phyloP scores from a whole-genome alignment of 2,797 vertebrate genomes.

The Coracias cyanogaster region DNA sequence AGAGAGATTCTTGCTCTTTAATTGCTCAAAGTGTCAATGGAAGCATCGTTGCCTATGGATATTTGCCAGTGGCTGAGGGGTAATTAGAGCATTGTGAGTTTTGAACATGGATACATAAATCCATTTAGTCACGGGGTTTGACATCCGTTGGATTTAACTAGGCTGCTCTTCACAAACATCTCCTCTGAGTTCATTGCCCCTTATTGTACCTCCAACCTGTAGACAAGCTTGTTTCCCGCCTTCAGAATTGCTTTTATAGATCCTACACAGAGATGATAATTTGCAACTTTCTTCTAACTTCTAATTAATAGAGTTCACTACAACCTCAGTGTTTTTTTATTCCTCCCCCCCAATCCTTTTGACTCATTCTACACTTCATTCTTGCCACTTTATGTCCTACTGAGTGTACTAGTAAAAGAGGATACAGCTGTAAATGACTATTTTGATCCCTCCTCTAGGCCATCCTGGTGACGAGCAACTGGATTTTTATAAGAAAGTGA shows the following conservation, averaged over 20 bases:
- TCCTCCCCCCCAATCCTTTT: background rate
- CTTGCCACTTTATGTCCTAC: background rate
- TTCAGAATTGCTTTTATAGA: background rate
- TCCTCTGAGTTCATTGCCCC: background rate
- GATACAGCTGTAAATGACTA: background rate
- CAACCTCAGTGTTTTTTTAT: background rate
- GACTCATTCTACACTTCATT: background rate
- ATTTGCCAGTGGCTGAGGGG: background rate
- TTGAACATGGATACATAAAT: background rate
- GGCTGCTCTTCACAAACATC: background rate
- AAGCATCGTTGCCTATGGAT: background rate
- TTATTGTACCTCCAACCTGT: background rate
- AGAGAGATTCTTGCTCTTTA: background rate
- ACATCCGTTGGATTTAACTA: background rate
- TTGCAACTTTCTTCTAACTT: background rate
- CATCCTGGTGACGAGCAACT: background rate
- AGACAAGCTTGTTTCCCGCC: background rate
- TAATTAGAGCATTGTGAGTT: background rate
- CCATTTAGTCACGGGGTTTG: background rate
- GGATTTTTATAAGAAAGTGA: background rate
- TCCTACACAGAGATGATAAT: background rate
- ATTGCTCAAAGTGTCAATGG: background rate
- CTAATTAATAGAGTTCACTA: background rate
- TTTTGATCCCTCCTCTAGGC: background rate
- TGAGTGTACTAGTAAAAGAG: background rate